phyloP scores from a whole-genome alignment of 2,888 invertebrate species.

The Amiota communis region DNA sequence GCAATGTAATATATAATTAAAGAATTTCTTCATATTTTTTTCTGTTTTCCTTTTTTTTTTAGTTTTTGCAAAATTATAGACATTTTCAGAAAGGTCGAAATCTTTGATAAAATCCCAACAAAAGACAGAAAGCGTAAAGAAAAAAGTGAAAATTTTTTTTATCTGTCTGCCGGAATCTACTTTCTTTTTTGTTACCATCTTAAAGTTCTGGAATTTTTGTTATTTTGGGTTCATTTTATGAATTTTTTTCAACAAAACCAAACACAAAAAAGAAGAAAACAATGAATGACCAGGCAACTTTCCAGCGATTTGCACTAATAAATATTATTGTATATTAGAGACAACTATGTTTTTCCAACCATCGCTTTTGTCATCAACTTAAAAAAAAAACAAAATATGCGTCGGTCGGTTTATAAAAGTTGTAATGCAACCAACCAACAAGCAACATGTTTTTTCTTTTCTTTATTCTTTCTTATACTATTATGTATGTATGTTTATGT shows the following conservation, averaged over 20 bases:
- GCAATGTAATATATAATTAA: too few species aligned
- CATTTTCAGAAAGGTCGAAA: constrained; percentile 9
- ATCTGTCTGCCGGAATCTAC: background rate
- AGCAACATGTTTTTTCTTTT: too few species aligned
- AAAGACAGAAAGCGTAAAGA: constrained; percentile 9
- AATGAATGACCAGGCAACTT: background rate
- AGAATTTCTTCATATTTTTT: too few species aligned
- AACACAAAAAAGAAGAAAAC: background rate
- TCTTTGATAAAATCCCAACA: background rate
- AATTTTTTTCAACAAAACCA: background rate
- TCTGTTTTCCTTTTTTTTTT: background rate
- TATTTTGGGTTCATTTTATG: background rate
- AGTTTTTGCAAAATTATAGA: constrained; percentile 16
- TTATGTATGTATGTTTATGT: too few species aligned
- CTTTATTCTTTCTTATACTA: too few species aligned
- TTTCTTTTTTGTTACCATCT: background rate
- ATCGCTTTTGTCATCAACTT: too few species aligned
- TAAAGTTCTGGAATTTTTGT: background rate
- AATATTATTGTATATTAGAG: background rate
- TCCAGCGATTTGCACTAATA: constrained; percentile 12
- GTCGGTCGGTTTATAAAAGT: too few species aligned
- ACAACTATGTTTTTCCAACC: too few species aligned
- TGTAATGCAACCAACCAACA: too few species aligned
- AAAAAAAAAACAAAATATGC: too few species aligned
- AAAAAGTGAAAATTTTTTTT: constrained; percentile 11